Evolutionary conservation across 2,797 vertebrate species (phyloP).

Genomic region (Cacajao melanocephalus): DNA sequence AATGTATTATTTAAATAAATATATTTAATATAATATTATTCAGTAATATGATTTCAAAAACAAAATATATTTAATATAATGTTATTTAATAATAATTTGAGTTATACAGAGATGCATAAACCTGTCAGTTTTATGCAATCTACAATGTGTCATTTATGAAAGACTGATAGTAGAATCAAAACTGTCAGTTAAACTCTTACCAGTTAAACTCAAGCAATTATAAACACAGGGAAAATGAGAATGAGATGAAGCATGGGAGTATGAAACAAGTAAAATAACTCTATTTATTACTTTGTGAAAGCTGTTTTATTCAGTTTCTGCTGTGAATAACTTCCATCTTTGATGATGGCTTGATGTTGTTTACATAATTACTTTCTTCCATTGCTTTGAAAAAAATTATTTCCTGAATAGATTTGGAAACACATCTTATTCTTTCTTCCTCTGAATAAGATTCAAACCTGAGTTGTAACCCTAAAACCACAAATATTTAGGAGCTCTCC

Average conservation of each 20-base stretch:
- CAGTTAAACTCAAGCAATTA: background rate
- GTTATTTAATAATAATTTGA: background rate
- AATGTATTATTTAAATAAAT: background rate
- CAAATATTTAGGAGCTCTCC: background rate
- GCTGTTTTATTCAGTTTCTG: background rate
- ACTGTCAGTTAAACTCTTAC: background rate
- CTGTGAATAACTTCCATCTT: background rate
- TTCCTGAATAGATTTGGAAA: slow-evolving; percentile 24
- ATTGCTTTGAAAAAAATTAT: background rate
- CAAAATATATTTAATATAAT: background rate
- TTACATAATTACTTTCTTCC: slow-evolving; percentile 9
- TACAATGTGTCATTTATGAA: background rate
- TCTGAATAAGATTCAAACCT: background rate
- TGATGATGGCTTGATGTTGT: background rate
- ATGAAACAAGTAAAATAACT: background rate
- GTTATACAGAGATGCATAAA: background rate
- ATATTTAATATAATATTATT: background rate
- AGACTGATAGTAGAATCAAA: background rate
- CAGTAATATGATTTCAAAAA: background rate
- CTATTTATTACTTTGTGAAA: background rate
- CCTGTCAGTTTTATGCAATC: background rate
- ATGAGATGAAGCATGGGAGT: background rate
- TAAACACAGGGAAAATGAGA: background rate
- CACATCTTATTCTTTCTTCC: background rate
- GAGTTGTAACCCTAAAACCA: background rate